Base-by-base conservation (phyloP, 53 echinoderm and acorn worm species). In the Apostichopus leukothele region DNA sequence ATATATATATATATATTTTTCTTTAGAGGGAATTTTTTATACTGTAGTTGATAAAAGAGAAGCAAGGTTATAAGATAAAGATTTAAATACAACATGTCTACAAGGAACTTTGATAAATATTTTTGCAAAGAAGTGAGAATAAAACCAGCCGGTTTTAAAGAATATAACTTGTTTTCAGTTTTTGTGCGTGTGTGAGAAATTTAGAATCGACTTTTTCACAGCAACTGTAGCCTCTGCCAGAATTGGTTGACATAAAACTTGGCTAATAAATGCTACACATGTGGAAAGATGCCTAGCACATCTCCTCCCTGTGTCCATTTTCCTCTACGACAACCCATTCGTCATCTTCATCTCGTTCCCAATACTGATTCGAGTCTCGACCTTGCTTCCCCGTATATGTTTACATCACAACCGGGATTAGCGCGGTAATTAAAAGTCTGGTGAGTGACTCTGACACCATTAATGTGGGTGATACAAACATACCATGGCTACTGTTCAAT, bases 351-450 rank as follows among this genome's bases (percentile, higher is more conserved):
- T 81, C 81, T 20, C 6, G 55, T 59, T 55, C 55, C 55, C 54
- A 19, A n/a, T 81, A 19, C 81, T 5, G 53, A 9, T 81, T 54
- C 81, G 4, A 53, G 23, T 59, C 81, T 10, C 52, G 7, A 54
- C 14, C 59, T 81, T 54, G 54, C 14, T 39, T 3, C 3, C 39
- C 22, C 7, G 16, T 81, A 55, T 81, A 59, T 81, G 81, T 81
- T 81, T 81, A 81, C 81, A 81, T 81, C 81, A 81, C n/a, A 55
- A 54, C 81, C 55, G 22, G 81, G 54, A 81, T 81, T 81, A 81
- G 81, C 81, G 60, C 55, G 55, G 81, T 81, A 81, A 81, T 81
- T 81, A 81, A 81, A 81, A 81, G 54, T 81, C 54, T 81, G 81
- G 54, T 81, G 81, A 81, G 81, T 81, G 81, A 81, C 81, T 81